Base-by-base conservation (phyloP, 2,113 vertebrate species). In the Castor canadensis region DNA sequence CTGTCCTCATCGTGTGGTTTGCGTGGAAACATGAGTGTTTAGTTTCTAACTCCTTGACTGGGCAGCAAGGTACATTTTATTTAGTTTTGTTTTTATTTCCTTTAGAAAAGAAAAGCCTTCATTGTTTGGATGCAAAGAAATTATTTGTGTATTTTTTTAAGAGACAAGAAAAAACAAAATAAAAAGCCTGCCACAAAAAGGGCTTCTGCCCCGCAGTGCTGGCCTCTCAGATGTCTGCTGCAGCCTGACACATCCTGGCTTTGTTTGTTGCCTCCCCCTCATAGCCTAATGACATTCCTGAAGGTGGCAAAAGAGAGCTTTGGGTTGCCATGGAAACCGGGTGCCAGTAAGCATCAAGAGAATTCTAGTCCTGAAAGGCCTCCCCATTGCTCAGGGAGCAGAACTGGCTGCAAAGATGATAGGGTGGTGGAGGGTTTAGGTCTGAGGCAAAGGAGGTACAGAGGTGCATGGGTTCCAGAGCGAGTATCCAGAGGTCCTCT, bases 261-360 rank as follows among this genome's bases (percentile, higher is more conserved):
- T 94, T 97, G 96, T 95, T 62, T 91, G 58, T 66, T 11, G 28
- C 49, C 0, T 96, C 98, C 96, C 73, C 97, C 83, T 97, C 76
- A 13, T 73, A 93, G 84, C 87, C 95, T 98, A 98, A 98, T 98
- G 97, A 98, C 98, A 98, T 98, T 98, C 98, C 97, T 43, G 56
- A 98, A 98, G 98, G 98, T 97, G 95, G 97, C 90, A 94, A 79
- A 90, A 98, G 96, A 98, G 96, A 97, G 97, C 97, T 95, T 96
- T 94, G 49, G 97, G 98, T 98, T 98, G 97, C 98, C 98, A 98
- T 98, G 96, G 98, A 97, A 99, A 98, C 98, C 10, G 82, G 94
- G 98, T 4, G 0, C 97, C 97, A 94, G 98, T 82, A 92, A 97
- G 98, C 98, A 64, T 20, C 9, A 8, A 28, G 82, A 92, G 90